Evolutionary conservation across 1,140 invertebrate species (phyloP).

Genomic region (Himalopsyche phryganea): DNA sequence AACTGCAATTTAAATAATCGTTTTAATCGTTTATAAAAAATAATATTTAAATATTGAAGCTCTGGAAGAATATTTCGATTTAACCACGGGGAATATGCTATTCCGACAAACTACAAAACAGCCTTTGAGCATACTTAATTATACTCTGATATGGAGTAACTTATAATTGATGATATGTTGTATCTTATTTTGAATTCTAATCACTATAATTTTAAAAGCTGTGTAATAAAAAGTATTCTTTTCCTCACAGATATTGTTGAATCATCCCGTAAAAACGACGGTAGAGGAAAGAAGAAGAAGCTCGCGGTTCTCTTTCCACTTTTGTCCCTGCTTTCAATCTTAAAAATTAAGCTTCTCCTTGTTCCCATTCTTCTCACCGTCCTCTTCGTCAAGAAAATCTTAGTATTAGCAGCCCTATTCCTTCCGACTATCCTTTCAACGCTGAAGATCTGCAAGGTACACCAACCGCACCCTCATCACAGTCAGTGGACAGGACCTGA

Average conservation of each 20-base stretch:
- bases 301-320: conserved; percentile 60
- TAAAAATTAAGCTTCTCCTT: conserved; percentile 62
- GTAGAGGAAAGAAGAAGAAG: conserved; percentile 57
- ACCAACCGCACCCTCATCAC: conserved; percentile 31
- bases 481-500: conserved; percentile 8
- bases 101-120: no score
- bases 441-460: conserved; percentile 61
- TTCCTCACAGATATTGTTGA: neutral
- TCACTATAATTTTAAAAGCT: no score
- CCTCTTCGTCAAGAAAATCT: conserved; percentile 66
- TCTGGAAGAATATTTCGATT: no score
- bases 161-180: no score
- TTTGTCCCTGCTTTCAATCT: conserved; percentile 57
- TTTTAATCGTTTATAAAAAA: no score
- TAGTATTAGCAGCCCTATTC: conserved; percentile 59
- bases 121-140: no score
- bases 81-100: no score
- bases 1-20: no score
- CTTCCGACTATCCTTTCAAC: conserved; percentile 59
- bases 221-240: no score
- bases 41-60: no score
- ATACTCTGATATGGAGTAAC: no score
- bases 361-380: conserved; percentile 61
- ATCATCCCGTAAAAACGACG: conserved; percentile 21
- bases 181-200: no score